Evolutionary conservation across 1,140 invertebrate genomes (phyloP).

Genomic region (Heliconius nattereri): DNA sequence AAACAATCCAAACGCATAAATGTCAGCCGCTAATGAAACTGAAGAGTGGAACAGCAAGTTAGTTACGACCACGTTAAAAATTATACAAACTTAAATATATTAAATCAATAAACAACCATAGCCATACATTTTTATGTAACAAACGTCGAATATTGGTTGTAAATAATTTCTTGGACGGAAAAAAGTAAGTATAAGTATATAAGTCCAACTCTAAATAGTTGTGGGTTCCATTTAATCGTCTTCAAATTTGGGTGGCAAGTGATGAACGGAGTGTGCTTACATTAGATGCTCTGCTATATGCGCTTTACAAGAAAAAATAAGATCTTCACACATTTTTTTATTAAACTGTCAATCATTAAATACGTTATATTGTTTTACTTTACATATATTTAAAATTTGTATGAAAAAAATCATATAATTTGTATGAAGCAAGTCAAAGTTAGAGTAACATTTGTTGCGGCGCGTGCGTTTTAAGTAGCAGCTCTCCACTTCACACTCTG

Average conservation of each 20-base stretch:
- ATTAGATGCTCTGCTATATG: too few relatives aligned
- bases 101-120: background rate
- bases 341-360: too few relatives aligned
- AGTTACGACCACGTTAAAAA: slow-evolving; percentile 17
- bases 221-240: too few relatives aligned
- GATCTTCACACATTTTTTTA: too few relatives aligned
- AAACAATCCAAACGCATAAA: slow-evolving; percentile 15
- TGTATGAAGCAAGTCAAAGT: background rate
- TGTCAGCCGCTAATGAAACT: slow-evolving; percentile 18
- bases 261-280: too few relatives aligned
- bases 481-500: slow-evolving; percentile 54
- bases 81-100: background rate
- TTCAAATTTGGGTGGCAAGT: too few relatives aligned
- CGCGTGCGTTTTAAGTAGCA: slow-evolving; percentile 41
- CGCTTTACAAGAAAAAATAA: too few relatives aligned
- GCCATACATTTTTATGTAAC: background rate
- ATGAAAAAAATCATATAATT: background rate
- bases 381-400: background rate
- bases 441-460: slow-evolving; percentile 4
- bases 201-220: too few relatives aligned
- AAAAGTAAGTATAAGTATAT: too few relatives aligned
- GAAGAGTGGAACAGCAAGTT: slow-evolving; percentile 18
- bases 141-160: background rate
- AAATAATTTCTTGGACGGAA: background rate
- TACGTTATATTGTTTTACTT: too few relatives aligned